Evolutionary conservation across 2,797 vertebrate species (phyloP), one percentile per base, ranked within the genome.

Genomic region (Clarias laeviceps): DNA sequence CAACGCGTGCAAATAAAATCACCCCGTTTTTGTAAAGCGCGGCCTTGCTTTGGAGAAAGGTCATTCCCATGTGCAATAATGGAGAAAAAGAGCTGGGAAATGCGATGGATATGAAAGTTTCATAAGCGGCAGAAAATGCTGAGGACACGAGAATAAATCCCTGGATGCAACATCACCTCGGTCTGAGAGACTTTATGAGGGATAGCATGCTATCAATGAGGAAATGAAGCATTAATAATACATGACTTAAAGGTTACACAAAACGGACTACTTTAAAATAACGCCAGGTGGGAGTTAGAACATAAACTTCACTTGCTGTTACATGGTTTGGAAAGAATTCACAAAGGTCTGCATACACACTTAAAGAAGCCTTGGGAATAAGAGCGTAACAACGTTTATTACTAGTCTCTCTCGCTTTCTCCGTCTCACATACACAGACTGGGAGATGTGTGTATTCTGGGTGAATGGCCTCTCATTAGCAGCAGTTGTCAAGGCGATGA

Each of bases 1-100:
- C 89, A 89, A 68, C 77, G n/a, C 86, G 89, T 87, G 88, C 85
- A 89, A 90, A 90, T 90, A 76, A 88, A 89, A 88, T 88, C 87
- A 24, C 84, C 29, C 81, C 18, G 80, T 59, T 74, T 83, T 79
- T 74, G 85, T 80, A 65, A 64, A 85, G 76, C 81, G 32, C 27
- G 68, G 79, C 62, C 76, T 68, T 82, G 54, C 76, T 81, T 82
- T 64, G 22, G 57, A 57, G 64, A 90, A 90, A 90, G 89, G 89
- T 90, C 89, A 90, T 20, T 54, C 79, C 29, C 79, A 40, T 68
- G 82, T 70, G 70, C 84, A 84, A 88, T 89, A 83, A 84, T 62
- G 27, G 81, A 76, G 70, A 70, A 81, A 85, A 74, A 69, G 79
- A 12, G 32, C 81, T 27, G 37, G 82, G 57, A 68, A 64, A 76